Evolutionary conservation across 2,888 invertebrate genomes (phyloP).

Genomic region (Arctia plantaginis): DNA sequence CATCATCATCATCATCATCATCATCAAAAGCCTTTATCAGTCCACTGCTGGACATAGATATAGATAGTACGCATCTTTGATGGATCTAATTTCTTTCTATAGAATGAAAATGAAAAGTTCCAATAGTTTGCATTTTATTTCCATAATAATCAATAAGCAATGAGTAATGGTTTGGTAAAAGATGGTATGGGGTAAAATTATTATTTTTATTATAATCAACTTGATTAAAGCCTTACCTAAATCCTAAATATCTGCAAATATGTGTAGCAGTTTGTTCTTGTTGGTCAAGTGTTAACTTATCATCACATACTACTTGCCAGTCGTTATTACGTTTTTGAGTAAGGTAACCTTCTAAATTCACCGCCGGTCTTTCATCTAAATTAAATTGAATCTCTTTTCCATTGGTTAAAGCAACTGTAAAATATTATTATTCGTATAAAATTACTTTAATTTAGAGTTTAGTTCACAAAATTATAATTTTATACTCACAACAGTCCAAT

Average conservation of each 20-base stretch:
- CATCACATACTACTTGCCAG: conserved; percentile 89
- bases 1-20: no score
- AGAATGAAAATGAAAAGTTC: no score
- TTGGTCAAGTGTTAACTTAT: conserved; percentile 73
- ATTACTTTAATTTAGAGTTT: neutral
- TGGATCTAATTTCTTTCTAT: no score
- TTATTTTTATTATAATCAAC: no score
- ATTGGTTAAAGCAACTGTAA: conserved; percentile 89
- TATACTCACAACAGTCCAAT: conserved; percentile 90
- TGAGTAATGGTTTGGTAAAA: no score
- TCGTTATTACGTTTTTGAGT: conserved; percentile 86
- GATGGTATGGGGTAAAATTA: no score
- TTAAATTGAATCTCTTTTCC: conserved; percentile 87
- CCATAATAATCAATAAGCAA: no score
- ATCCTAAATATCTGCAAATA: conserved; percentile 90
- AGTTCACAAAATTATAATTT: neutral
- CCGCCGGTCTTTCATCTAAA: conserved; percentile 86
- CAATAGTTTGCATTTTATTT: no score
- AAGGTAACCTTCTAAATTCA: conserved; percentile 88
- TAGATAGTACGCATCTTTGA: no score
- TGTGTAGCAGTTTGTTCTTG: conserved; percentile 83
- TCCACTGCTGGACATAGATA: no score
- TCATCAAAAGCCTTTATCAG: no score
- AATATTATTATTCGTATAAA: conserved; percentile 2
- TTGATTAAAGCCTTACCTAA: no score